phyloP scores from a whole-genome alignment of 2,888 invertebrate species.

The Cephus pygmeus region DNA sequence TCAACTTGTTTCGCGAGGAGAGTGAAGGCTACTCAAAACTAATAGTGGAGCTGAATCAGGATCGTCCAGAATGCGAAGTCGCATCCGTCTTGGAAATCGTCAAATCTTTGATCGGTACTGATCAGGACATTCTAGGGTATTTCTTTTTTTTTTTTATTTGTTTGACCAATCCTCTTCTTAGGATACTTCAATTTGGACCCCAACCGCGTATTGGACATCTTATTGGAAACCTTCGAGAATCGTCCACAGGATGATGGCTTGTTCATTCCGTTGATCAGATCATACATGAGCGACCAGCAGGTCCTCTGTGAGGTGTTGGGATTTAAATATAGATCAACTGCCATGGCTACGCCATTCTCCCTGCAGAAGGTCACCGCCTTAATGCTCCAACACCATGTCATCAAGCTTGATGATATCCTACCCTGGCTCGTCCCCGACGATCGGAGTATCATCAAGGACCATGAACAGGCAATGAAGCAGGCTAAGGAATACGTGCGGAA shows the following conservation, averaged over 20 bases:
- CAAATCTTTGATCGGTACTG: conserved; percentile 89
- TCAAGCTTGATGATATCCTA: conserved; percentile 89
- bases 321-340: conserved; percentile 82
- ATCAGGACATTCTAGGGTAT: neutral
- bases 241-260: conserved; percentile 81
- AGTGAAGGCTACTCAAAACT: conserved; percentile 99
- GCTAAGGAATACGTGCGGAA: conserved; percentile 91
- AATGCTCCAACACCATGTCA: conserved; percentile 87
- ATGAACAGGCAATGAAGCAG: conserved; percentile 84
- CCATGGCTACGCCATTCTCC: conserved; percentile 79
- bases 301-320: conserved; percentile 95
- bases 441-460: conserved; percentile 80
- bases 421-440: conserved; percentile 93
- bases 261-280: conserved; percentile 87
- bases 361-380: conserved; percentile 91
- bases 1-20: conserved; percentile 98
- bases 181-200: conserved; percentile 99
- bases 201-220: conserved; percentile 94
- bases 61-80: conserved; percentile 72
- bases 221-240: conserved; percentile 96
- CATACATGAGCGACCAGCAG: conserved; percentile 88
- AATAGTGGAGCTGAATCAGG: conserved; percentile 92
- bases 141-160: neutral
- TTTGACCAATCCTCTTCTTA: conserved; percentile 62
- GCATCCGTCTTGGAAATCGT: conserved; percentile 86